Base-by-base conservation (phyloP, 2,888 invertebrate genomes). In the Zhuqinia jingwanae region DNA sequence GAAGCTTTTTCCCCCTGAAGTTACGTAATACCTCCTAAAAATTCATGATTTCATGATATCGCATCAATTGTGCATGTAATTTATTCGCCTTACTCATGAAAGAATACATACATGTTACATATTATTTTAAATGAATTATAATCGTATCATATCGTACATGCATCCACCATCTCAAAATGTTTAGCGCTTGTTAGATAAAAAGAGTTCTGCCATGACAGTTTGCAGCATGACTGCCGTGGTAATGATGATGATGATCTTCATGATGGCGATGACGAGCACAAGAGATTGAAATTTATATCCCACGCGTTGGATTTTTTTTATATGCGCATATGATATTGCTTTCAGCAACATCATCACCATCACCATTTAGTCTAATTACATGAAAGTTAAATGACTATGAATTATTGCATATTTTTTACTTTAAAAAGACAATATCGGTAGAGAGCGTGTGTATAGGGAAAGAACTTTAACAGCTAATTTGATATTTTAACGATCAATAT, bases 161-260 rank as follows among this genome's bases (percentile, higher is more conserved):
- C 27, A 60, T 27, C 58, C 15, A 47, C 47, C 47, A 10, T 25
- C 2, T 25, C 11, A n/a, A 17, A 15, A 10, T 65, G 30, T 65
- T n/a, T n/a, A n/a, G n/a, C n/a, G n/a, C n/a, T n/a, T n/a, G n/a
- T n/a, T n/a, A n/a, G n/a, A n/a, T n/a, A n/a, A n/a, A n/a, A n/a
- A n/a, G n/a, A n/a, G 36, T 11, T 80, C 79, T 68, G 79, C 79
- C 79, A 80, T 68, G 79, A 80, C 79, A 68, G 63, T 68, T 13
- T 76, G 30, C 50, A 56, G 20, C 63, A 20, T 45, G 22, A 11
- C 15, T 30, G n/a, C n/a, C n/a, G n/a, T n/a, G n/a, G n/a, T n/a
- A n/a, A n/a, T n/a, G 20, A 68, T 45, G 45, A 42, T 45, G 45
- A 42, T 25, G 68, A 15, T 6, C n/a, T n/a, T n/a, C 11, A 42